These are phyloP conservation scores for Drosophila putrida DNA, from an alignment of 2,888 invertebrate species.

Conservation along the genomic window DNA sequence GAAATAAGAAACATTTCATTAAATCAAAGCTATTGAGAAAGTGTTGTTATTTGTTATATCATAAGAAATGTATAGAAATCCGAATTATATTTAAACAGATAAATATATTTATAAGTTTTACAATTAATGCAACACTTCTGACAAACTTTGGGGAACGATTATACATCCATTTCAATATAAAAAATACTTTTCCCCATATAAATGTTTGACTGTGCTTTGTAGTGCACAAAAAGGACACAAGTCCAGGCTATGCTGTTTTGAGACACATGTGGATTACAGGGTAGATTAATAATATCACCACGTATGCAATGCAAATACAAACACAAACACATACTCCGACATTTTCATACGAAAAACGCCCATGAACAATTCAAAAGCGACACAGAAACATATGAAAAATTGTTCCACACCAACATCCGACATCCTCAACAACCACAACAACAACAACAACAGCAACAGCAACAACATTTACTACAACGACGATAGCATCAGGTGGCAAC, in stretches of 20 bases:
- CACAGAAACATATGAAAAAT: slow-evolving; percentile 41
- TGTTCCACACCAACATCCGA: slow-evolving; percentile 15
- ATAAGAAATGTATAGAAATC: too few species aligned
- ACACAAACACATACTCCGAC: neutral
- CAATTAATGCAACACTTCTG: neutral
- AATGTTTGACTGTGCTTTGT: neutral
- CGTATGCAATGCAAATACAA: neutral
- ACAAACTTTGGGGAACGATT: too few species aligned
- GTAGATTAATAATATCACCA: neutral
- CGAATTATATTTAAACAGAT: too few species aligned
- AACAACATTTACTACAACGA: neutral
- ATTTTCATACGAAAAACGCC: neutral
- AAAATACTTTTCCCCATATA: too few species aligned
- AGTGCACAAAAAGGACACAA: neutral
- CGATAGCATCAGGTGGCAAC: slow-evolving; percentile 10
- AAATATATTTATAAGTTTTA: neutral
- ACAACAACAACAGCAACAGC: slow-evolving; percentile 6
- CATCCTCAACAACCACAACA: slow-evolving; percentile 7
- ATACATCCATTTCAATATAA: too few species aligned
- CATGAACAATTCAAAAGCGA: slow-evolving; percentile 23
- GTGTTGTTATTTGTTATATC: too few species aligned
- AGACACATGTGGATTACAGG: neutral
- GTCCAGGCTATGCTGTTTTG: neutral
- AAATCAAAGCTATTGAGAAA: too few species aligned
- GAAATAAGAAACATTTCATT: too few species aligned